Evolutionary conservation across 2,888 invertebrate genomes (phyloP), one percentile per base, ranked within the genome.

Genomic region (Timandra comae): DNA sequence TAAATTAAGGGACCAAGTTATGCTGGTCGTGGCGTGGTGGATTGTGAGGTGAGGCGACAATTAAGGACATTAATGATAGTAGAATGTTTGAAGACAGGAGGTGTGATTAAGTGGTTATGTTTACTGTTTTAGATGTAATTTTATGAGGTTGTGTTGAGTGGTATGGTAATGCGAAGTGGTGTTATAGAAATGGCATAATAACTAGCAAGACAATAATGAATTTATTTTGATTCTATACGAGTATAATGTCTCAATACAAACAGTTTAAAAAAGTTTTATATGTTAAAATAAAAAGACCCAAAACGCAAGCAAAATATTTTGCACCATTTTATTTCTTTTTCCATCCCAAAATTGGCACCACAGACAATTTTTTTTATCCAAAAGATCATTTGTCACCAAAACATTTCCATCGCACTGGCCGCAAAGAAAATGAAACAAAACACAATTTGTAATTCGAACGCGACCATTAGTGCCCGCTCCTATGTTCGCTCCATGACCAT

Each of bases 401-500:
- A 31, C 27, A 24, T 7, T 31, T 22, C 8, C 3, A 29, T 28
- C 35, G 39, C 21, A 33, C 45, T 32, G 34, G 41, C 41, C 44
- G 38, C 41, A 41, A 43, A 51, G 31, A 41, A 46, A 57, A 52
- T 40, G 49, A 45, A 57, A 54, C 30, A 44, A 47, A 60, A 51
- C 47, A 49, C 43, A 60, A 65, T 68, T 70, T 56, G 71, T 64
- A 80, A 80, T 73, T 64, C 49, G 75, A 81, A 66, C 56, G 41
- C 51, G 56, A 56, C 66, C 67, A 74, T 79, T 78, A 79, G 63
- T 65, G 65, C 56, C 59, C 47, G 63, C 40, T 48, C 6, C 16
- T 51, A 62, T 66, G 64, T 67, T 72, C 70, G 73, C 72, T 47
- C 63, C 68, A 62, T 62, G 63, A 63, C 76, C 79, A 80, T 80